Conservation (phyloP, 2,797 vertebrate genomes). For the Erpetoichthys calabaricus region DNA sequence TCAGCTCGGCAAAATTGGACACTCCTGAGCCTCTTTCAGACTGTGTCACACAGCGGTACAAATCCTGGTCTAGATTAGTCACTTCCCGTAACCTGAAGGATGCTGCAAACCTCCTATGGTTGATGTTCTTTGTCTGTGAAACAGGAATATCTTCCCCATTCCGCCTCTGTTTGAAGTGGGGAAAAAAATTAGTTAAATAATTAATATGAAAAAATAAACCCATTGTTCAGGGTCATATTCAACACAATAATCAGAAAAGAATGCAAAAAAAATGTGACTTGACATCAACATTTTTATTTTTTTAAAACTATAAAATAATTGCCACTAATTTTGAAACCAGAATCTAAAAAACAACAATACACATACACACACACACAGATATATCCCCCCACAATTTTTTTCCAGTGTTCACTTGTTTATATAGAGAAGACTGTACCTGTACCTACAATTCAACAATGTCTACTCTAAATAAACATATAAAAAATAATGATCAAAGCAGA, state of each 20-base stretch:
- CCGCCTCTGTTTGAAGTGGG: conserved; percentile 52
- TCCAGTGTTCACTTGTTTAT: no score
- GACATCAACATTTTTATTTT: no score
- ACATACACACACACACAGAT: no score
- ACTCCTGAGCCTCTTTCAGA: conserved; percentile 90
- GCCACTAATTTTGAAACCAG: no score
- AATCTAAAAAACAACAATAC: no score
- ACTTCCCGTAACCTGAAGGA: conserved; percentile 87
- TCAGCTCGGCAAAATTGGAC: conserved; percentile 90
- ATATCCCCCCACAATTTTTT: no score
- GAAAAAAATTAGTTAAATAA: background rate
- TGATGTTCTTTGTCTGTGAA: conserved; percentile 89
- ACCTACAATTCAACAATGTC: no score
- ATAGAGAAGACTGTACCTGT: no score
- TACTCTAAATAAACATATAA: no score
- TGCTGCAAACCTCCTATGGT: conserved; percentile 89
- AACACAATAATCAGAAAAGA: background rate
- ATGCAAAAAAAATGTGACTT: no score
- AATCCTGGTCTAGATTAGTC: conserved; percentile 81
- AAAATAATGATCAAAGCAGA: no score
- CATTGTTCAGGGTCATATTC: background rate
- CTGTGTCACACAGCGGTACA: conserved; percentile 92
- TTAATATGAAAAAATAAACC: background rate
- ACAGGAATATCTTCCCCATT: conserved; percentile 95
- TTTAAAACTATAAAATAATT: no score